These are phyloP conservation scores for Dicyrtomina minuta DNA, from an alignment of 2,888 invertebrate genomes.

Conservation along the genomic window DNA sequence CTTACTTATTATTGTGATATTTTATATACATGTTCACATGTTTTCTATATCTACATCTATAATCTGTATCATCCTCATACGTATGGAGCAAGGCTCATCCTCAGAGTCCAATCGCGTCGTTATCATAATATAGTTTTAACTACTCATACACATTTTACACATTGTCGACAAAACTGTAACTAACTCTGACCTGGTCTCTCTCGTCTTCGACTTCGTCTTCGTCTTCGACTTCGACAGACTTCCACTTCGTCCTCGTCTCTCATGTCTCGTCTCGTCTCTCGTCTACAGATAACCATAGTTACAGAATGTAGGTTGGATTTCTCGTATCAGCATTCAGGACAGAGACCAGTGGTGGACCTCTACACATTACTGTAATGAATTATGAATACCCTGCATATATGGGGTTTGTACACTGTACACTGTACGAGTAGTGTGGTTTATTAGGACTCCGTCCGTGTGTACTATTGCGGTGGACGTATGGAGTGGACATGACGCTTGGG, in stretches of 20 bases:
- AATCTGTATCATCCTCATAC: not conserved
- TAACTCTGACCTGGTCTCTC: not conserved
- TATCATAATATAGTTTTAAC: conserved; percentile 14
- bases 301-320: no score
- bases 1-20: not conserved
- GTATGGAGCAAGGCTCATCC: conserved; percentile 9
- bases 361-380: no score
- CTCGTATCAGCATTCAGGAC: no score
- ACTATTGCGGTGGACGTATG: not conserved
- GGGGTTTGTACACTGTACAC: no score
- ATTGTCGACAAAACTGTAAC: conserved; percentile 21
- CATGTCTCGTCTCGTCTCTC: not conserved
- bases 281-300: not conserved
- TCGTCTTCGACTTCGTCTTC: not conserved
- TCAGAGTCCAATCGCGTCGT: no score
- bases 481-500: not conserved
- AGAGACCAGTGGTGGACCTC: no score
- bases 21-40: not conserved
- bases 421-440: no score
- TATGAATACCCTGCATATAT: no score
- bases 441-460: no score
- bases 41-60: conserved; percentile 4
- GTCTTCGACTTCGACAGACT: not conserved
- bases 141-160: conserved; percentile 10
- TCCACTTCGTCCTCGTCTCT: not conserved